Evolutionary conservation across 2,888 invertebrate genomes (phyloP).

Genomic region (Idaea dimidiata): DNA sequence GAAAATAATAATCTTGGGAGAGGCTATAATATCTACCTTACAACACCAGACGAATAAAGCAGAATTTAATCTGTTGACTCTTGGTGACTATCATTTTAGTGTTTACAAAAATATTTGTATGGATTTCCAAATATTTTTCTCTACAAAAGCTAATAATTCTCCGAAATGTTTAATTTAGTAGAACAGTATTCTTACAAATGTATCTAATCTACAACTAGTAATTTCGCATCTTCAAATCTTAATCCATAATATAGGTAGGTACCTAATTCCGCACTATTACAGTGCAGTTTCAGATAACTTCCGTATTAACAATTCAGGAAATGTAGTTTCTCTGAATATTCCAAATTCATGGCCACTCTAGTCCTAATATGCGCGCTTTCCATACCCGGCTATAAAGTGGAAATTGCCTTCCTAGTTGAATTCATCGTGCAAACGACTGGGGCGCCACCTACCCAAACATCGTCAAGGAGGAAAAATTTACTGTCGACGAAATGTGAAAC

Average conservation of each 20-base stretch:
- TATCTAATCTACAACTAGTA: no score
- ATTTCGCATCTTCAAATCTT: no score
- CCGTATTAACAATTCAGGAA: not conserved
- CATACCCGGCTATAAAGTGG: slow-evolving; percentile 67
- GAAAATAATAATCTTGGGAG: slow-evolving; percentile 47
- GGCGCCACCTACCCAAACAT: slow-evolving; percentile 31
- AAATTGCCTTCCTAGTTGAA: slow-evolving; percentile 76
- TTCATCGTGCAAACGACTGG: slow-evolving; percentile 57
- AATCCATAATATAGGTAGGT: no score
- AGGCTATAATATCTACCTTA: slow-evolving; percentile 39
- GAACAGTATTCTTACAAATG: no score
- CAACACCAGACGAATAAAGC: slow-evolving; percentile 52
- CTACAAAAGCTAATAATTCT: not conserved
- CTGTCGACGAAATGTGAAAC: slow-evolving; percentile 5
- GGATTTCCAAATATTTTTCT: not conserved
- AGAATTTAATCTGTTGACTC: slow-evolving; percentile 55
- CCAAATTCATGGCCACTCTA: slow-evolving; percentile 43
- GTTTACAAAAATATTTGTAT: not conserved
- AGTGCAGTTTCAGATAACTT: slow-evolving; percentile 5
- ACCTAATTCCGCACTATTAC: slow-evolving; percentile 12
- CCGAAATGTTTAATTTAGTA: not conserved
- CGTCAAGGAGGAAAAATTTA: slow-evolving; percentile 15
- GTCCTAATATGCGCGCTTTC: slow-evolving; percentile 52
- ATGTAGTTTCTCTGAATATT: slow-evolving; percentile 14
- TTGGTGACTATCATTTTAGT: slow-evolving; percentile 35